Percentiles rank a stretch among this genome's conserved stretches.
phyloP scores from a whole-genome alignment of 2,113 vertebrate genomes.

The Corythaixoides concolor region DNA sequence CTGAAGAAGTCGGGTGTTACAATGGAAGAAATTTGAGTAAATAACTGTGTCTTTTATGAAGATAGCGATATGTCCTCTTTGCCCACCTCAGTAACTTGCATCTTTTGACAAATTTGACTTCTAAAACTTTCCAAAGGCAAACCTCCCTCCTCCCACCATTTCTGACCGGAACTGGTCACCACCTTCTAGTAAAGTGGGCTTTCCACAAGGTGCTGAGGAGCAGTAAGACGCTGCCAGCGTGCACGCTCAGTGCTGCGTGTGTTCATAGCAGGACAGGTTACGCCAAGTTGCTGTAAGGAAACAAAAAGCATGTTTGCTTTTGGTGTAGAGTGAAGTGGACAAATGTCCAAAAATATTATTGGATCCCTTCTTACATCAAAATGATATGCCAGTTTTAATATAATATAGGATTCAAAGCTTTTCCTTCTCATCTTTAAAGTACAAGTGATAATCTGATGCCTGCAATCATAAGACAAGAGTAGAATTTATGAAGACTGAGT shows the following conservation, averaged over 20 bases:
- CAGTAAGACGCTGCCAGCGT: neutral
- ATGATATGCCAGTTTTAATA: neutral
- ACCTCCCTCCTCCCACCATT: neutral
- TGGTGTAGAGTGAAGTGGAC: neutral
- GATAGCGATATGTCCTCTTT: too few species aligned
- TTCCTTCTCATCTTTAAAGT: slow-evolving; percentile 17
- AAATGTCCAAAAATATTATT: slow-evolving; percentile 17
- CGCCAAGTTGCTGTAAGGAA: slow-evolving; percentile 31
- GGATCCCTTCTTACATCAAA: slow-evolving; percentile 10
- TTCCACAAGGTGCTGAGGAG: neutral
- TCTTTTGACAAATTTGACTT: neutral
- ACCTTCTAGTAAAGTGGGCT: neutral
- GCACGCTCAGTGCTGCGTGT: neutral
- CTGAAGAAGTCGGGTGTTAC: neutral
- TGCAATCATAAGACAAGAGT: too few species aligned
- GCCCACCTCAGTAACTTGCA: too few species aligned
- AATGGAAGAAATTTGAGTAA: neutral
- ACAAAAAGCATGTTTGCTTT: slow-evolving; percentile 55
- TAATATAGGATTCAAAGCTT: slow-evolving; percentile 40
- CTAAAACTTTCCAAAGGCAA: neutral
- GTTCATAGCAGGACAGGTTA: slow-evolving; percentile 29
- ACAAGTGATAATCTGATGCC: slow-evolving; percentile 23
- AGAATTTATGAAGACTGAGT: slow-evolving; percentile 36
- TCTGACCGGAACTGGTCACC: neutral
- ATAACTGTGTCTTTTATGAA: too few species aligned